phyloP scores from a whole-genome alignment of 1,140 invertebrate genomes.

The Nixonia krombeini region DNA sequence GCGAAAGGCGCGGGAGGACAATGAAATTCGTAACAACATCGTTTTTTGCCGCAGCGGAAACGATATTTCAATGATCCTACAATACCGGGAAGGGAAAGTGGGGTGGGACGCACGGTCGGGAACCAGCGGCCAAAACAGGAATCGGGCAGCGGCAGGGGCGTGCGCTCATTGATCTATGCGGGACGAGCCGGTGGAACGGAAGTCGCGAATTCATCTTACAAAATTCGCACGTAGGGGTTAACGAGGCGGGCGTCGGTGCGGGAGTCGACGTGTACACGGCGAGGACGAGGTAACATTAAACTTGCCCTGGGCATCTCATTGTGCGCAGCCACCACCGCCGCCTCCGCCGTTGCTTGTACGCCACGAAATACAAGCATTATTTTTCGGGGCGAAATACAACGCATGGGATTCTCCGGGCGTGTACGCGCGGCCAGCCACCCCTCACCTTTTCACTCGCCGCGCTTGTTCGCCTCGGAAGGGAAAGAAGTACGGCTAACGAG shows the following conservation, averaged over 20 bases:
- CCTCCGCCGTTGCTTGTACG: conserved; percentile 29
- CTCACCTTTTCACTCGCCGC: conserved; percentile 38
- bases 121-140: too few species aligned
- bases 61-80: too few species aligned
- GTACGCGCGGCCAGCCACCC: conserved; percentile 7
- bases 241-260: conserved; percentile 40
- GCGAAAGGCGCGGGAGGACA: too few species aligned
- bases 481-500: conserved; percentile 28
- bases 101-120: too few species aligned
- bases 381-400: conserved; percentile 40
- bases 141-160: background rate
- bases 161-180: conserved; percentile 25
- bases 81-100: too few species aligned
- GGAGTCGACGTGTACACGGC: conserved; percentile 39
- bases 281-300: conserved; percentile 41
- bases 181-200: conserved; percentile 21
- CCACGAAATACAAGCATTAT: conserved; percentile 43
- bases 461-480: conserved; percentile 34
- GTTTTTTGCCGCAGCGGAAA: too few species aligned
- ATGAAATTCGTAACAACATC: too few species aligned
- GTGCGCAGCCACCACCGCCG: too few species aligned
- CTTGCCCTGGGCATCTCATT: conserved; percentile 47
- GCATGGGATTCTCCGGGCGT: conserved; percentile 29
- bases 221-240: conserved; percentile 46
- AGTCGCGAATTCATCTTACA: conserved; percentile 38